Evolutionary conservation across 2,888 invertebrate species (phyloP).

Genomic region (Habroteleia sp.): DNA sequence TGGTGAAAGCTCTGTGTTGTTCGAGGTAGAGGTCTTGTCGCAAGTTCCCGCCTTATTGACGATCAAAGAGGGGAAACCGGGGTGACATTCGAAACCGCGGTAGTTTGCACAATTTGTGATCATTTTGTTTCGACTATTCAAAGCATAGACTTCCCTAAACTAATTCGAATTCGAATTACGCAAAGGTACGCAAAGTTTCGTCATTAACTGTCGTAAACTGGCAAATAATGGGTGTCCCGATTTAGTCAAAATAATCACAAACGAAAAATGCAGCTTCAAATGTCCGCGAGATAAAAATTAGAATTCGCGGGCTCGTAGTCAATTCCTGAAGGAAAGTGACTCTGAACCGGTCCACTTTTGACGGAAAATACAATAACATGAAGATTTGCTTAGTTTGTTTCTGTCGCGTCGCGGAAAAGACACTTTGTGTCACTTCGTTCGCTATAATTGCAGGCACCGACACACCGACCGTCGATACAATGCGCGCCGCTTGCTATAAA

Average conservation of each 20-base stretch:
- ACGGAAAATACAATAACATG: constrained; percentile 33
- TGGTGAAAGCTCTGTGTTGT: constrained; percentile 61
- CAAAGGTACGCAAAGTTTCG: not conserved
- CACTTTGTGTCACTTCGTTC: constrained; percentile 18
- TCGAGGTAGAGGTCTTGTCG: constrained; percentile 59
- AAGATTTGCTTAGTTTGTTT: constrained; percentile 10
- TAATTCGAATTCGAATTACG: constrained; percentile 1
- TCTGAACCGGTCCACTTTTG: not conserved
- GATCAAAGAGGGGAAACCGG: constrained; percentile 19
- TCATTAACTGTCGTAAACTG: not conserved
- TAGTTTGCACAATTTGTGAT: not conserved
- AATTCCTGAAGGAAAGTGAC: not conserved
- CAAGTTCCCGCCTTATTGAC: constrained; percentile 14
- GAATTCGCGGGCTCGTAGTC: too few relatives aligned
- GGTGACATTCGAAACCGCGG: constrained; percentile 30
- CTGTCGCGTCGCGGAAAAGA: constrained; percentile 1
- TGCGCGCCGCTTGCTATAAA: not conserved
- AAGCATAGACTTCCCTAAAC: not conserved
- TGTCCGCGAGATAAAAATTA: too few relatives aligned
- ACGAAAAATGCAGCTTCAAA: constrained; percentile 14
- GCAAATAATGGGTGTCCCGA: not conserved
- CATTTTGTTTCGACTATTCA: not conserved
- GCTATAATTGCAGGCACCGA: constrained; percentile 24
- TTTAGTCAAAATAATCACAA: constrained; percentile 19
- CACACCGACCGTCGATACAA: constrained; percentile 5